phyloP scores from a whole-genome alignment of 2,113 vertebrate species.

The Propithecus coquereli region DNA sequence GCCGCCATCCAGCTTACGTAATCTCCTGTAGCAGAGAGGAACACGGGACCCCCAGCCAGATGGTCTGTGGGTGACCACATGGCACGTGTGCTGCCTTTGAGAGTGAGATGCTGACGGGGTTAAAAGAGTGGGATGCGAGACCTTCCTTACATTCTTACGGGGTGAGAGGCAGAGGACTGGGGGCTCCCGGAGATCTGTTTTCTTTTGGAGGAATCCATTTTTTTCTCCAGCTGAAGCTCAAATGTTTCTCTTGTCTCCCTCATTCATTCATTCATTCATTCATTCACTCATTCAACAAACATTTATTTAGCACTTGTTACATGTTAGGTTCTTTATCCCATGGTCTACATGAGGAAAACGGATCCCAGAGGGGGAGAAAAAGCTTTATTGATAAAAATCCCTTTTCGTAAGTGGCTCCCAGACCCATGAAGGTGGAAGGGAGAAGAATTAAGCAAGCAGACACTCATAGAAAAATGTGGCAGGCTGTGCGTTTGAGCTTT shows the following conservation, averaged over 20 bases:
- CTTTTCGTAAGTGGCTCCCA: neutral
- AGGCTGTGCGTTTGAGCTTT: neutral
- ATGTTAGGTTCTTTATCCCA: neutral
- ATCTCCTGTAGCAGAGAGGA: constrained; percentile 33
- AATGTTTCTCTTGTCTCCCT: neutral
- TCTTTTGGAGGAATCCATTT: neutral
- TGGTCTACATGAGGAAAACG: neutral
- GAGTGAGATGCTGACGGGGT: neutral
- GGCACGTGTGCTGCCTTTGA: neutral
- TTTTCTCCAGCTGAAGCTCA: neutral
- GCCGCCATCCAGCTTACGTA: constrained; percentile 53
- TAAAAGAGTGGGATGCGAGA: neutral
- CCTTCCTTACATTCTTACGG: neutral
- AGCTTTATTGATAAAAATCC: neutral
- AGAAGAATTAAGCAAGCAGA: neutral
- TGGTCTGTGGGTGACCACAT: constrained; percentile 43
- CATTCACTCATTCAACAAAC: neutral
- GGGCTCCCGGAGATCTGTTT: neutral
- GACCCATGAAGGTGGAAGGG: fast-evolving
- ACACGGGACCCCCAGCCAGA: constrained; percentile 52
- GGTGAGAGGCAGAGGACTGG: neutral
- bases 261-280: neutral
- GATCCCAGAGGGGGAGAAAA: neutral
- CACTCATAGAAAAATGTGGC: fast-evolving
- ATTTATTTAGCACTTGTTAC: neutral